These are phyloP conservation scores for Drosophila busckii DNA, from an alignment of 1,140 invertebrate genomes.

Conservation along the genomic window DNA sequence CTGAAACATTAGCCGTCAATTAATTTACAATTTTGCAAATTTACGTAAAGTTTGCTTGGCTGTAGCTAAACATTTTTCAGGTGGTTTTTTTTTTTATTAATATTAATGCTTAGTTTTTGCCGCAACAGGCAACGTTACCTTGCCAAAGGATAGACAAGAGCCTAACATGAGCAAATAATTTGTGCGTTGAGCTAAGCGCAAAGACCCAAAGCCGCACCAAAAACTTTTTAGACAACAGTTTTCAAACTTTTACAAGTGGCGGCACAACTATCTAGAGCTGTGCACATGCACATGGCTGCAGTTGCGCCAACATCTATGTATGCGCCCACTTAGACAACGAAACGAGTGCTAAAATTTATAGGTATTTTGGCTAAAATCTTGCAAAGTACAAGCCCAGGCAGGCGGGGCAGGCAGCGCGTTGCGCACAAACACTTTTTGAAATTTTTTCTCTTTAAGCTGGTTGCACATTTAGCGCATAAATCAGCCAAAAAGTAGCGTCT, in stretches of 20 bases:
- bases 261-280: slow-evolving; percentile 26
- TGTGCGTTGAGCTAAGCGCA: slow-evolving; percentile 68
- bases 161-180: slow-evolving; percentile 65
- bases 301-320: slow-evolving; percentile 45
- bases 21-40: slow-evolving; percentile 13
- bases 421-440: slow-evolving; percentile 35
- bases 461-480: slow-evolving; percentile 60
- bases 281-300: slow-evolving; percentile 31
- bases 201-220: slow-evolving; percentile 53
- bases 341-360: slow-evolving; percentile 75
- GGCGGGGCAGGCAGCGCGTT: slow-evolving; percentile 27
- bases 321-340: slow-evolving; percentile 70
- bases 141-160: slow-evolving; percentile 16
- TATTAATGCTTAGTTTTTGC: slow-evolving; percentile 15
- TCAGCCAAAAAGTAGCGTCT: slow-evolving; percentile 58
- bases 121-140: background rate
- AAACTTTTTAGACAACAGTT: slow-evolving; percentile 75
- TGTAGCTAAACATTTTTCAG: background rate
- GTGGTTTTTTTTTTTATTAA: slow-evolving; percentile 22
- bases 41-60: slow-evolving; percentile 1
- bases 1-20: slow-evolving; percentile 17
- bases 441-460: slow-evolving; percentile 45
- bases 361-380: slow-evolving; percentile 72
- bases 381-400: slow-evolving; percentile 58
- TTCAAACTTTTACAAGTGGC: slow-evolving; percentile 70